Evolutionary conservation across 2,888 invertebrate species (phyloP).

Genomic region (Ceramica pisi): DNA sequence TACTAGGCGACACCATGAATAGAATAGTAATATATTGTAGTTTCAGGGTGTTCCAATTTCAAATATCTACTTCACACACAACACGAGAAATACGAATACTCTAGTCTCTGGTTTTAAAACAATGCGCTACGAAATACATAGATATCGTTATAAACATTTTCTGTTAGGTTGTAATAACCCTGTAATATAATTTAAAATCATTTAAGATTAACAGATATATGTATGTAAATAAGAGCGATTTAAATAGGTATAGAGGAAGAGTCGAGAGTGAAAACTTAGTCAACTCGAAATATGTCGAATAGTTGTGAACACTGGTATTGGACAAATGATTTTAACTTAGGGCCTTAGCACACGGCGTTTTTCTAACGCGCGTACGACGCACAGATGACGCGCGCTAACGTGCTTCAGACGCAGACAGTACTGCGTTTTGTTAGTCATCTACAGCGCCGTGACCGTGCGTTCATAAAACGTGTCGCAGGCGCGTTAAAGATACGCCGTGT

Average conservation of each 20-base stretch:
- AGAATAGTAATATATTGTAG: no score
- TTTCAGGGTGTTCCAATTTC: neutral
- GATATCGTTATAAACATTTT: slow-evolving; percentile 32
- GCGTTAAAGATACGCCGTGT: no score
- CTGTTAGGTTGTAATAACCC: slow-evolving; percentile 21
- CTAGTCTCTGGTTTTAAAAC: slow-evolving; percentile 25
- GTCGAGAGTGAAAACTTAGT: slow-evolving; percentile 1
- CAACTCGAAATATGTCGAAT: slow-evolving; percentile 23
- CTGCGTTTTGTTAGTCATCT: no score
- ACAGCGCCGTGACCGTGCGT: no score
- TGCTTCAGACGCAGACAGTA: no score
- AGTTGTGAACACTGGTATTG: neutral
- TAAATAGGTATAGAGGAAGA: slow-evolving; percentile 1
- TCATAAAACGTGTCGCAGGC: no score
- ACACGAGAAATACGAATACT: neutral
- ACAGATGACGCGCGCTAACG: no score
- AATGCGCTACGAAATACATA: slow-evolving; percentile 18
- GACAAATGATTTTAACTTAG: neutral
- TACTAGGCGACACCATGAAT: neutral
- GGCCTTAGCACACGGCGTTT: no score
- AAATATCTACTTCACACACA: neutral
- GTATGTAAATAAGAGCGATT: slow-evolving; percentile 14
- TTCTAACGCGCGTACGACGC: no score
- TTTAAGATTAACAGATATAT: slow-evolving; percentile 39
- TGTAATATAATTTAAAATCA: slow-evolving; percentile 22